phyloP scores from a whole-genome alignment of 64 coral and sea anemone species.

The Montipora efflorescens region DNA sequence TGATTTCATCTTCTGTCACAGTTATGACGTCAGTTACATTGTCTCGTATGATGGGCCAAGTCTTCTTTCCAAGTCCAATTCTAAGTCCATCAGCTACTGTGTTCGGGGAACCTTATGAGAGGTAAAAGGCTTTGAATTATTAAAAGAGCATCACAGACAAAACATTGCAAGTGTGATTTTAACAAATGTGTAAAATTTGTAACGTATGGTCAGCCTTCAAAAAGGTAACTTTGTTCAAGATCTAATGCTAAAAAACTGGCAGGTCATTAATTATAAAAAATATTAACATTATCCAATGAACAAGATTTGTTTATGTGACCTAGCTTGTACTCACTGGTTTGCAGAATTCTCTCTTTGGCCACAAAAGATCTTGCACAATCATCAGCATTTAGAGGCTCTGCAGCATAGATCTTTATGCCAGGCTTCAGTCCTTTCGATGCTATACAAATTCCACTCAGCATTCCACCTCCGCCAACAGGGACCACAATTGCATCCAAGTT shows the following conservation, averaged over 20 bases:
- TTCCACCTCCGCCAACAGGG: constrained; percentile 94
- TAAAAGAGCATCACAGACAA: neutral
- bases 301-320: neutral
- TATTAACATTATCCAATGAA: too few relatives aligned
- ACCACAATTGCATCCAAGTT: constrained; percentile 95
- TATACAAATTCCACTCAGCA: constrained; percentile 92
- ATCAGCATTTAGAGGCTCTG: constrained; percentile 92
- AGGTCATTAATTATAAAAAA: too few relatives aligned
- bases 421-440: constrained; percentile 89
- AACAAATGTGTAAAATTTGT: too few relatives aligned
- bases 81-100: constrained; percentile 96
- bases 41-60: constrained; percentile 97
- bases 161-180: too few relatives aligned
- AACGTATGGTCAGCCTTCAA: too few relatives aligned
- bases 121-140: neutral
- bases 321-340: constrained; percentile 59
- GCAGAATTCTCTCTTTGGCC: constrained; percentile 85
- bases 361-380: constrained; percentile 98
- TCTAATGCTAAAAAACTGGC: too few relatives aligned
- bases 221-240: too few relatives aligned
- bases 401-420: constrained; percentile 92
- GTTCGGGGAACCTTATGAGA: constrained; percentile 71
- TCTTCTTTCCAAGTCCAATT: constrained; percentile 80
- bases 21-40: constrained; percentile 92
- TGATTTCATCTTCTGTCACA: constrained; percentile 95